Evolutionary conservation across 2,888 invertebrate genomes (phyloP).

Genomic region (Acronicta leporina): DNA sequence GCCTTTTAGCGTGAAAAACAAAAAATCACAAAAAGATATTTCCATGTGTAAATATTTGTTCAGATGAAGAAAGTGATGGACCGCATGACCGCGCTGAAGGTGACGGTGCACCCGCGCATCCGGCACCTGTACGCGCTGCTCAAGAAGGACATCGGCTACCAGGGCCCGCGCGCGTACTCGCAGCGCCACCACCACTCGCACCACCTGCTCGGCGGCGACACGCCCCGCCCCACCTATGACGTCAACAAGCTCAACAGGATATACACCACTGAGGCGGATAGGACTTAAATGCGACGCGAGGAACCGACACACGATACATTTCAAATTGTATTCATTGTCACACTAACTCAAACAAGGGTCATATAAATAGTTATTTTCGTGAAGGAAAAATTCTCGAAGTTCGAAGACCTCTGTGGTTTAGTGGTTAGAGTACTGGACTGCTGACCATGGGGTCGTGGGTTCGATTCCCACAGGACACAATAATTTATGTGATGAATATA

Average conservation of each 20-base stretch:
- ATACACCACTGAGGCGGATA: slow-evolving; percentile 2
- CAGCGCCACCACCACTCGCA: not conserved
- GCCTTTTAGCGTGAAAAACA: no score
- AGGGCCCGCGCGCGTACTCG: not conserved
- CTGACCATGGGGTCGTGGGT: no score
- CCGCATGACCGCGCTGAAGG: slow-evolving; percentile 61
- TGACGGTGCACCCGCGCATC: slow-evolving; percentile 68
- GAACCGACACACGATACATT: not conserved
- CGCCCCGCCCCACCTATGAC: not conserved
- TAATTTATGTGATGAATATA: no score
- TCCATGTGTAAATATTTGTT: not conserved
- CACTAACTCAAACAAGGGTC: no score
- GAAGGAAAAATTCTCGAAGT: no score
- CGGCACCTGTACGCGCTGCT: slow-evolving; percentile 66
- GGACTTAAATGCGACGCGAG: not conserved
- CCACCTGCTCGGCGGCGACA: not conserved
- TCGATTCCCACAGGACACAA: no score
- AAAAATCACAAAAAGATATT: no score
- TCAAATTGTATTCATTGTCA: no score
- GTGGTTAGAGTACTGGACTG: no score
- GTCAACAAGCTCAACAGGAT: slow-evolving; percentile 12
- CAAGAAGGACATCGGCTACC: slow-evolving; percentile 49
- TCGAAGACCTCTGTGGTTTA: no score
- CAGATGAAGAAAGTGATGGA: slow-evolving; percentile 63
- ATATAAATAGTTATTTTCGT: no score